phyloP scores from a whole-genome alignment of 2,113 vertebrate genomes.

The Indicator indicator region DNA sequence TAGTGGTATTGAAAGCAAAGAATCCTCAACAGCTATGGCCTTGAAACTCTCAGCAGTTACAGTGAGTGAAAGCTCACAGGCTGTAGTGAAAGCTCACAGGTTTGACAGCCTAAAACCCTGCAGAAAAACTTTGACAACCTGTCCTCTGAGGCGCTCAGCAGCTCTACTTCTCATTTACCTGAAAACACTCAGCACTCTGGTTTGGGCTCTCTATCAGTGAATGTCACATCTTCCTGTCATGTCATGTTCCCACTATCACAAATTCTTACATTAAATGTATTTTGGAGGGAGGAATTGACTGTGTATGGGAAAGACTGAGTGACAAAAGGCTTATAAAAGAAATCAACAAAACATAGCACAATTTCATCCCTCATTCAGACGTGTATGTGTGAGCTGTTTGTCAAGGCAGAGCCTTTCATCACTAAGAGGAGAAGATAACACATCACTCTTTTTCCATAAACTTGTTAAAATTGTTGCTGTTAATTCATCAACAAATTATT shows the following conservation, averaged over 20 bases:
- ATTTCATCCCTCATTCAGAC: neutral
- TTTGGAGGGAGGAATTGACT: neutral
- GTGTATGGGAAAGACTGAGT: neutral
- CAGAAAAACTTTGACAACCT: neutral
- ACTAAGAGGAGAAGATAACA: neutral
- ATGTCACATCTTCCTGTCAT: neutral
- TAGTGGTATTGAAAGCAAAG: neutral
- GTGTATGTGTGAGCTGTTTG: neutral
- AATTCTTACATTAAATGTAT: neutral
- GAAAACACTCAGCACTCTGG: fast-evolving
- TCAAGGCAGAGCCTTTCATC: slow-evolving; percentile 21
- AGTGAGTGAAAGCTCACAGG: neutral
- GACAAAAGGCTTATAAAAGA: slow-evolving; percentile 1
- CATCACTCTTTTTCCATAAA: neutral
- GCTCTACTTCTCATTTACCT: neutral
- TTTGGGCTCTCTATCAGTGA: neutral
- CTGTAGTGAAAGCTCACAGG: neutral
- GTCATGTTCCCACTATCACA: neutral
- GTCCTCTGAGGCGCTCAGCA: neutral
- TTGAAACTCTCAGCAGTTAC: neutral
- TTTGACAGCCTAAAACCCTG: neutral
- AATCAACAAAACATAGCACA: neutral
- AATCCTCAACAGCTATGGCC: neutral
- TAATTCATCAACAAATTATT: slow-evolving; percentile 27
- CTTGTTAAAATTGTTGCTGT: neutral